Conservation (phyloP, 2,888 invertebrate species). For the Nebria salina region DNA sequence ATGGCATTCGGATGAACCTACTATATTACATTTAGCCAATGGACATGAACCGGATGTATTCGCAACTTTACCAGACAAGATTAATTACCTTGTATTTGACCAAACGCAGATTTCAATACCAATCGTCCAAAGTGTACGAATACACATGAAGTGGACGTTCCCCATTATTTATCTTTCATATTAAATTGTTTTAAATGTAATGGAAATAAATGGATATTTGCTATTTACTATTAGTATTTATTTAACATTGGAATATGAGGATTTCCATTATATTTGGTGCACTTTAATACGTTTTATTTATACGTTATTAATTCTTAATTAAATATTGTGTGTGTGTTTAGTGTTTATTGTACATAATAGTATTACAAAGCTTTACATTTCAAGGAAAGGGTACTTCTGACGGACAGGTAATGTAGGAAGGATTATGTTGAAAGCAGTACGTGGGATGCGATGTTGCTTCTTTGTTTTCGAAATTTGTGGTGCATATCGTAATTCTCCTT, state of each 20-base stretch:
- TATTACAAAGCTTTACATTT: too few relatives aligned
- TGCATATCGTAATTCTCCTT: too few relatives aligned
- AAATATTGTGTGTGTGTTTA: too few relatives aligned
- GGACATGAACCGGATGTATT: slow-evolving; percentile 17
- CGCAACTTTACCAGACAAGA: slow-evolving; percentile 27
- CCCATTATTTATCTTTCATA: neutral
- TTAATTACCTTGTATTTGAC: slow-evolving; percentile 28
- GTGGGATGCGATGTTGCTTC: too few relatives aligned
- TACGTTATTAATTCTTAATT: too few relatives aligned
- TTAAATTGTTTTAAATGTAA: slow-evolving; percentile 31
- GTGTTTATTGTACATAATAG: too few relatives aligned
- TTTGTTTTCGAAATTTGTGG: too few relatives aligned
- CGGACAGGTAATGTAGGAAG: too few relatives aligned
- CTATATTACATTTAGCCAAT: slow-evolving; percentile 34
- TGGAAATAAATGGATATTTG: slow-evolving; percentile 13
- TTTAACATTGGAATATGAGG: neutral
- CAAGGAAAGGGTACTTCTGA: too few relatives aligned
- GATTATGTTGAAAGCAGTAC: too few relatives aligned
- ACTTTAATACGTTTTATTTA: too few relatives aligned
- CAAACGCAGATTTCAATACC: slow-evolving; percentile 26
- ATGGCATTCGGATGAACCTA: slow-evolving; percentile 55
- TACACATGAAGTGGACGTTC: slow-evolving; percentile 13
- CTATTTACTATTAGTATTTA: neutral
- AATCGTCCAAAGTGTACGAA: slow-evolving; percentile 5
- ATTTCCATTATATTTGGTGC: neutral